phyloP scores from a whole-genome alignment of 2,888 invertebrate species.

The Drosophila neotestacea region DNA sequence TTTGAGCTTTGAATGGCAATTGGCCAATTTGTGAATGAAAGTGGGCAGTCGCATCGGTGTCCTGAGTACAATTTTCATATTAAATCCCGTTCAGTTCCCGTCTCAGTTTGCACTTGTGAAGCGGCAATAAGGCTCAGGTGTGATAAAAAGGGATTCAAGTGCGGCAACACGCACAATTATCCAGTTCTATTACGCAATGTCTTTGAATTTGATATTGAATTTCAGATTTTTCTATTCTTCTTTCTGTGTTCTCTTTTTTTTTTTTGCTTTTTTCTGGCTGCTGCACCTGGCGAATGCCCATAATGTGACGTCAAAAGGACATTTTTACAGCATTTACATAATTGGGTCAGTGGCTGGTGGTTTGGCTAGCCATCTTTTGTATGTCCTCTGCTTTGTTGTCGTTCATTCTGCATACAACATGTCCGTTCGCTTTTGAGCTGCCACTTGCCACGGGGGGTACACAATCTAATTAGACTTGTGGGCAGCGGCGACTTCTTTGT shows the following conservation, averaged over 20 bases:
- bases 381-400: constrained; percentile 27
- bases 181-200: constrained; percentile 60
- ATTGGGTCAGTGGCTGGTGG: constrained; percentile 72
- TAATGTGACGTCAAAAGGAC: constrained; percentile 62
- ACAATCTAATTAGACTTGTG: constrained; percentile 53
- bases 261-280: neutral
- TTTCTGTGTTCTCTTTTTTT: no score
- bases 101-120: constrained; percentile 31
- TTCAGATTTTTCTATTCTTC: constrained; percentile 6
- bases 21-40: constrained; percentile 53
- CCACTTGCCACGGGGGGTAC: neutral
- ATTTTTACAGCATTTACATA: constrained; percentile 62
- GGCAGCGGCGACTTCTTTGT: constrained; percentile 44
- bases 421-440: constrained; percentile 26
- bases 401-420: constrained; percentile 20
- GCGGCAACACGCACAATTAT: constrained; percentile 64
- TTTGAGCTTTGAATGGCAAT: constrained; percentile 49
- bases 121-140: constrained; percentile 75
- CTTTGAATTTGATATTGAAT: constrained; percentile 46
- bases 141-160: constrained; percentile 46
- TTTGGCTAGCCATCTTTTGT: constrained; percentile 39
- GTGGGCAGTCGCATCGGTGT: constrained; percentile 28
- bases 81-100: constrained; percentile 22
- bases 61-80: constrained; percentile 35
- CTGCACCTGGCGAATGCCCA: constrained; percentile 14